Evolutionary conservation across 2,113 vertebrate species (phyloP).

Genomic region (Panurus biarmicus): DNA sequence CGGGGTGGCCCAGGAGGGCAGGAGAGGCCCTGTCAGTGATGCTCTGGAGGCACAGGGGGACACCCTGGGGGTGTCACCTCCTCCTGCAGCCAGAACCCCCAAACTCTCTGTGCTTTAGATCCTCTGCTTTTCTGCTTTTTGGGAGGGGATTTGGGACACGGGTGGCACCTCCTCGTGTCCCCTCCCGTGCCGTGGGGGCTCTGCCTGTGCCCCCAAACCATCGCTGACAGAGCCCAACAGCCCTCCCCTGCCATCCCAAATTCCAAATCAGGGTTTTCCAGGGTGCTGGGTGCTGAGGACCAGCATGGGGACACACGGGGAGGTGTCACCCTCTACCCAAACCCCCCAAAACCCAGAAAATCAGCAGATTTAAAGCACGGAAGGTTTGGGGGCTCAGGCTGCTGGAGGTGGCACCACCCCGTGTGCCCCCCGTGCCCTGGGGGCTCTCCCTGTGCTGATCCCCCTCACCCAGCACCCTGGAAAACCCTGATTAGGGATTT

Average conservation of each 20-base stretch:
- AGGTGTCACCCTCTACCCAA: no score
- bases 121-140: neutral
- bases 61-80: neutral
- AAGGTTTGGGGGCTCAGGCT: no score
- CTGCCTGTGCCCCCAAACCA: neutral
- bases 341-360: no score
- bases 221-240: neutral
- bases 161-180: neutral
- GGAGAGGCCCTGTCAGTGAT: neutral
- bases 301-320: no score
- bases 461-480: accelerated
- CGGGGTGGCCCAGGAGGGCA: neutral
- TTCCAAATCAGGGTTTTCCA: no score
- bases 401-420: no score
- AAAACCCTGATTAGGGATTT: neutral
- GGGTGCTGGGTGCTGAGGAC: no score
- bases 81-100: neutral
- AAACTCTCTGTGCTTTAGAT: neutral
- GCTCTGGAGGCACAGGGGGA: neutral
- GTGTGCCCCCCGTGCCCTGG: no score
- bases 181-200: neutral
- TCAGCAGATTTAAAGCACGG: no score
- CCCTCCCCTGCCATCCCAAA: neutral
- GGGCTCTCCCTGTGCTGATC: no score
- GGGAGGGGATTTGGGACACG: neutral